Evolutionary conservation across 2,113 vertebrate species (phyloP), one percentile per base, ranked within the genome.

Genomic region (Lepidothrix coronata): DNA sequence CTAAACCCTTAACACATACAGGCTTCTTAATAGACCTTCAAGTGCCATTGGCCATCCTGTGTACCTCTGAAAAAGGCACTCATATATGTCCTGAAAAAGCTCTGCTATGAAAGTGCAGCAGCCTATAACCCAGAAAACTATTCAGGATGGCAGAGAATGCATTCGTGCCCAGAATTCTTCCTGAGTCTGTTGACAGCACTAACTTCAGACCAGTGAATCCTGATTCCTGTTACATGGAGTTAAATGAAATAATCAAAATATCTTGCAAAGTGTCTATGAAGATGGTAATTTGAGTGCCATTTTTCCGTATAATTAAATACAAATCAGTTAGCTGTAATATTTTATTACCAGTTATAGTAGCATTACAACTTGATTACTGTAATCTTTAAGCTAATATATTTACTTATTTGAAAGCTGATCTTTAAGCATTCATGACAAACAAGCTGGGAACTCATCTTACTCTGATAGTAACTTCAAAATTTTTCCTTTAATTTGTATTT

Each of bases 1-100:
- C 85, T 95, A 96, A 95, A 94, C 65, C 85, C 35, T 97, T 97
- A 93, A 95, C 57, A 61, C 31, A 9, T 92, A 41, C 94, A 85
- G 94, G 96, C 66, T 95, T 96, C 97, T 97, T 89, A 85, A 54
- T 71, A 97, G 90, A 91, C 83, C 87, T 91, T 97, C 87, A 97
- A 91, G 96, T 98, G 97, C 96, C 88, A 65, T 88, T 96, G 85
- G 88, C 91, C 73, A 65, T 96, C 51, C 93, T 96, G 75, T 58
- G 80, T 86, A 88, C 52, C 73, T 86, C 78, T 76, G 74, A 70
- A 95, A 96, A 95, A 97, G 90, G 92, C 83, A 73, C 91, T 96
- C 77, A 5, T 70, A 14, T 72, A 66, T 76, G 33, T 94, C 79
- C 88, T 97, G 31, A 85, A 73, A 95, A 70, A 92, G 84, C 77